phyloP scores from a whole-genome alignment of 1,140 invertebrate genomes.

The Amyelois transitella region DNA sequence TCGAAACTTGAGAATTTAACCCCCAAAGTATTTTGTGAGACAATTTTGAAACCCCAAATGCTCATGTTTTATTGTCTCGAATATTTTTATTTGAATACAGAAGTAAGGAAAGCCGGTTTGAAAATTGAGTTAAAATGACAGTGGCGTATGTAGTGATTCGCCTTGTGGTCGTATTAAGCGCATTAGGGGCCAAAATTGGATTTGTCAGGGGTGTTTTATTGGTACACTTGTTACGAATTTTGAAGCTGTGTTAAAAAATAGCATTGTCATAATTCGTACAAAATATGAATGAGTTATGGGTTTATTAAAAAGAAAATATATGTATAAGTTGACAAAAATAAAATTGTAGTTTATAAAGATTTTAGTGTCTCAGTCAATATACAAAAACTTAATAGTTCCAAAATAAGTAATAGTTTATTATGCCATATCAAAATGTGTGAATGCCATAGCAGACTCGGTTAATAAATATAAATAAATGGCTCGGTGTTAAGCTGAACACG shows the following conservation, averaged over 20 bases:
- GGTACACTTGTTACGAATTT: slow-evolving; percentile 69
- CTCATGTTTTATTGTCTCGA: slow-evolving; percentile 56
- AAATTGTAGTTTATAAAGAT: background rate
- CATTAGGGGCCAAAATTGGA: slow-evolving; percentile 67
- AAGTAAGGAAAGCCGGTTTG: slow-evolving; percentile 31
- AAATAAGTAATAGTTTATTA: too few species aligned
- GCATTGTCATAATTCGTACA: slow-evolving; percentile 17
- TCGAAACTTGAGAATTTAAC: slow-evolving; percentile 42
- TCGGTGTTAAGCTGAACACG: too few species aligned
- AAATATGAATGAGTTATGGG: background rate
- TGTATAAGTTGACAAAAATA: background rate
- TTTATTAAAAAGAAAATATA: background rate
- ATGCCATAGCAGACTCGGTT: too few species aligned
- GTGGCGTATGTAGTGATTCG: slow-evolving; percentile 68
- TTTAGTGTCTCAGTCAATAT: too few species aligned
- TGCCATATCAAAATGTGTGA: too few species aligned
- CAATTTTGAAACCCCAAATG: slow-evolving; percentile 58
- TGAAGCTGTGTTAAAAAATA: slow-evolving; percentile 39
- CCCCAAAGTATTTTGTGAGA: slow-evolving; percentile 42
- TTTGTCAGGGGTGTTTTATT: slow-evolving; percentile 62
- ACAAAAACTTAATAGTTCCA: too few species aligned
- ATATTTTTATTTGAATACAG: slow-evolving; percentile 67
- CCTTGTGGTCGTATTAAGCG: slow-evolving; percentile 63
- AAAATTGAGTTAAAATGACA: slow-evolving; percentile 74
- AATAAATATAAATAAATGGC: too few species aligned